Conservation (phyloP, 2,888 invertebrate genomes). For the Ceriagrion tenellum region DNA sequence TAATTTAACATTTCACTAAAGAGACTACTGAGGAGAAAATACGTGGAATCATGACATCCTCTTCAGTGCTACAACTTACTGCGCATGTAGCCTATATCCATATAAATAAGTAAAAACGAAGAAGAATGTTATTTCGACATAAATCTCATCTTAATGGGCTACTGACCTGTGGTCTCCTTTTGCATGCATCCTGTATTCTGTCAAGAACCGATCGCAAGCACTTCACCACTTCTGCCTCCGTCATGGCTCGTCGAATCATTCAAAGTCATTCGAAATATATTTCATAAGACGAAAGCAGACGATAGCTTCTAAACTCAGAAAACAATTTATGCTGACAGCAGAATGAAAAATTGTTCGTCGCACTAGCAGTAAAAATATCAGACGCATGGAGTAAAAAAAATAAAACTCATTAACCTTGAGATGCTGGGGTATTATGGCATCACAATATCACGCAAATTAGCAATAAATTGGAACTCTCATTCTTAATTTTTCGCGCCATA, state of each 20-base stretch:
- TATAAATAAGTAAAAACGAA: background rate
- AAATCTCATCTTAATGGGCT: background rate
- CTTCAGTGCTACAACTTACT: too few species aligned
- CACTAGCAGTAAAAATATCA: background rate
- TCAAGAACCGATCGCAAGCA: constrained; percentile 82
- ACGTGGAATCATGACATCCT: too few species aligned
- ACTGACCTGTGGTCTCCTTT: constrained; percentile 56
- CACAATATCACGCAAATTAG: background rate
- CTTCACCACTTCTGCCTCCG: constrained; percentile 79
- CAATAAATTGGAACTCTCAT: too few species aligned
- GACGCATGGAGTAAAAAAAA: background rate
- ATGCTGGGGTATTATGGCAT: background rate
- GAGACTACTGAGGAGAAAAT: too few species aligned
- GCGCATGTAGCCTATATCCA: background rate
- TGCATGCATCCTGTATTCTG: constrained; percentile 79
- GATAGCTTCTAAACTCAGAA: background rate
- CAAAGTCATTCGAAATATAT: background rate
- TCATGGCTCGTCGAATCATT: constrained; percentile 73
- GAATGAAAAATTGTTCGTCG: background rate
- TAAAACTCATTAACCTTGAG: background rate
- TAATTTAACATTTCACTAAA: too few species aligned
- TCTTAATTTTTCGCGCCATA: background rate
- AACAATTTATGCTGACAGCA: background rate
- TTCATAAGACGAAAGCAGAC: background rate
- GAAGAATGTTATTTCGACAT: background rate